A percentile compares a stretch with the other conserved stretches of the same genome.
Conservation (phyloP, 2,797 vertebrate species). For the Distichodus sexfasciatus region DNA sequence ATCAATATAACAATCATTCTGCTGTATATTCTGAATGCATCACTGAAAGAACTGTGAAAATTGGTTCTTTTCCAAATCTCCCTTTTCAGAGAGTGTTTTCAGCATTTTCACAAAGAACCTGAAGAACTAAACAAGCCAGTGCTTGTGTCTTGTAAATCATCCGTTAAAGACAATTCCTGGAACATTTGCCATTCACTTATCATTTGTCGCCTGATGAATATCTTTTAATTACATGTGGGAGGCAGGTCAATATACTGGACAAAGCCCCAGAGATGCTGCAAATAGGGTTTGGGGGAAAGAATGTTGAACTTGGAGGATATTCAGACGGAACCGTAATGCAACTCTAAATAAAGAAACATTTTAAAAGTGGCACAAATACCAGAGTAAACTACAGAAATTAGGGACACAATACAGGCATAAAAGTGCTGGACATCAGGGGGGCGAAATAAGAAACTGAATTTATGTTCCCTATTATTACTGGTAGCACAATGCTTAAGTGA, state of each 20-base stretch:
- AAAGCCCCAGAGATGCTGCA: slow-evolving; percentile 4
- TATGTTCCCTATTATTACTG: no score
- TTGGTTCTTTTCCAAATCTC: no score
- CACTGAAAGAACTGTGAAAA: no score
- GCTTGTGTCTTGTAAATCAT: background rate
- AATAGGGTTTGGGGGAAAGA: background rate
- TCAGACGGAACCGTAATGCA: background rate
- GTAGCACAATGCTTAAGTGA: no score
- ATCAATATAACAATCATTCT: no score
- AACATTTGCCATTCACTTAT: slow-evolving; percentile 23
- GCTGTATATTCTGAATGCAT: no score
- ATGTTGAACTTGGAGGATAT: background rate
- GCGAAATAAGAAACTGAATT: no score
- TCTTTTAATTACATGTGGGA: slow-evolving; percentile 32
- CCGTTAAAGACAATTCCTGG: background rate
- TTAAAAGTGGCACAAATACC: background rate
- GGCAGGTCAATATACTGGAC: slow-evolving; percentile 15
- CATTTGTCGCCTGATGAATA: slow-evolving; percentile 22
- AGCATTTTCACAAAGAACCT: background rate
- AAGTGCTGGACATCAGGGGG: no score
- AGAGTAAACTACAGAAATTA: background rate
- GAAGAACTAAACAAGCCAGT: background rate
- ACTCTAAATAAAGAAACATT: background rate
- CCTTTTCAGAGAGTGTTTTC: no score
- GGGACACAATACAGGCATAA: background rate